phyloP scores from a whole-genome alignment of 2,113 vertebrate genomes.

The Barnardius zonarius region DNA sequence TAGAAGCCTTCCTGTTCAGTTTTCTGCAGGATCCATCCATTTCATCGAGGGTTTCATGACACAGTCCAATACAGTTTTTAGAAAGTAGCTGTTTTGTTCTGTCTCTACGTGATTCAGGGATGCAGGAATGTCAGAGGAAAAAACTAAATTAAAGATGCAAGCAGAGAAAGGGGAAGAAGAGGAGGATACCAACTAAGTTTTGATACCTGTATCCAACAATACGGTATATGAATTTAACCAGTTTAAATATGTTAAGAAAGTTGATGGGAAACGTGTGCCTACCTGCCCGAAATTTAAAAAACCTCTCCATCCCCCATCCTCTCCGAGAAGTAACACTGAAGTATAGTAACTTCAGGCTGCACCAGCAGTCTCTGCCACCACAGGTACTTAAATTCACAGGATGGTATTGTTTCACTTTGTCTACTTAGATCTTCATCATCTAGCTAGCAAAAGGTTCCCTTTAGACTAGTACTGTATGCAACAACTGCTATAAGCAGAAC shows the following conservation, averaged over 20 bases:
- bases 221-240: not conserved
- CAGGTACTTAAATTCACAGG: not conserved
- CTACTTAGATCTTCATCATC: not conserved
- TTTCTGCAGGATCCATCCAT: not conserved
- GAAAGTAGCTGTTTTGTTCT: not conserved
- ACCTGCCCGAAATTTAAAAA: not conserved
- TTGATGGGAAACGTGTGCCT: not conserved
- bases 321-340: not conserved
- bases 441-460: not conserved
- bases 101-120: not conserved
- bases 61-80: not conserved
- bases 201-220: not conserved
- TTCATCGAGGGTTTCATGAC: not conserved
- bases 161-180: not conserved
- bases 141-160: not conserved
- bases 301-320: not conserved
- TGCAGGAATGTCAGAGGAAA: not conserved
- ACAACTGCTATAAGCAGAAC: not conserved
- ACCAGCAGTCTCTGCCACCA: not conserved
- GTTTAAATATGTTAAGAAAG: not conserved
- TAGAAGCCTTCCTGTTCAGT: not conserved
- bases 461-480: not conserved
- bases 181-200: not conserved
- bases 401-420: not conserved
- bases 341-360: fast-evolving